Evolutionary conservation across 2,797 vertebrate genomes (phyloP), one percentile per base, ranked within the genome.

Genomic region (Galaxias olidus): DNA sequence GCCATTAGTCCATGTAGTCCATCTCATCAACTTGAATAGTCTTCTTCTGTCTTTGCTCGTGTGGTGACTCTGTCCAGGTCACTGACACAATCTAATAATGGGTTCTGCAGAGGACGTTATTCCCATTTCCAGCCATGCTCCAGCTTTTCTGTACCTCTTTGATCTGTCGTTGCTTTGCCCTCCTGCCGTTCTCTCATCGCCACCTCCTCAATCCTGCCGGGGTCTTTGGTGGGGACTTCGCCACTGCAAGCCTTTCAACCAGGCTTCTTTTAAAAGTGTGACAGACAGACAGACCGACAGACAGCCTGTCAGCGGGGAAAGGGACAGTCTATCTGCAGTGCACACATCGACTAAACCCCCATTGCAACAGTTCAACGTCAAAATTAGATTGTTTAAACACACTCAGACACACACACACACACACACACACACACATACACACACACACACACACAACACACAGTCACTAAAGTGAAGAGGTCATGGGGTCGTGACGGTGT

Each of bases 11-110:
- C 66, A 59, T 78, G 80, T 83, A 66, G 69, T 85, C 63, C 56
- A 59, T 67, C 66, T 69, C 78, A 82, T 78, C 78, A 77, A 4
- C 70, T 71, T 19, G 77, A 84, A 78, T 61, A 76, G 68, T 74
- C 69, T 64, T 52, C 62, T 62, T 40, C 54, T 2, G 30, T 30
- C 30, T 30, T 30, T 30, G n/a, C n/a, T n/a, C n/a, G n/a, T n/a
- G 30, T 30, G 6, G 30, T 30, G 30, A 30, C 48, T 56, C 46
- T 54, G 54, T 19, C 59, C 57, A 68, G 69, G 66, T 70, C 45
- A 46, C 62, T 66, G 71, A 80, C 66, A 60, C 64, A 43, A 61
- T 74, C 51, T 73, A 72, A 56, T 80, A 64, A 77, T 44, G 42
- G 68, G 46, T 68, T 66, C 59, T 57, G 76, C 40, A 80, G 68